Conservation (phyloP, 1,140 invertebrate species). For the Condylostylus longicornis region DNA sequence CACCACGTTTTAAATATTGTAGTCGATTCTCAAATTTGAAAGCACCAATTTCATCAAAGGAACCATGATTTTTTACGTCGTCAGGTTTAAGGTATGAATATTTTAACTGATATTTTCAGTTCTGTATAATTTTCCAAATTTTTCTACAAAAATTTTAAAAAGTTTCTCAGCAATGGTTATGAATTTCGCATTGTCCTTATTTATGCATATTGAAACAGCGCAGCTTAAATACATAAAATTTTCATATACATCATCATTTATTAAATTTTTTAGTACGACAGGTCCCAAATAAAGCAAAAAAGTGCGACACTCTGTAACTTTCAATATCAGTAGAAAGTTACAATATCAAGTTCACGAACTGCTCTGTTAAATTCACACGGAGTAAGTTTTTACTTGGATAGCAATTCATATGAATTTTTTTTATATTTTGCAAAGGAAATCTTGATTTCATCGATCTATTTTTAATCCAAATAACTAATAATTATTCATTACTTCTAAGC, state of each 20-base stretch:
- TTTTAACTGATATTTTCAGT: constrained; percentile 17
- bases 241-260: constrained; percentile 23
- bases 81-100: constrained; percentile 28
- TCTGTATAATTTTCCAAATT: constrained; percentile 15
- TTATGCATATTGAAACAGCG: constrained; percentile 21
- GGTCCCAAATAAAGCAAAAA: constrained; percentile 34
- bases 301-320: constrained; percentile 35
- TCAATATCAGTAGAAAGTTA: constrained; percentile 25
- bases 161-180: constrained; percentile 9
- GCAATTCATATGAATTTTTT: neutral
- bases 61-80: constrained; percentile 30
- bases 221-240: constrained; percentile 31
- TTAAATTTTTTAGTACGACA: constrained; percentile 21
- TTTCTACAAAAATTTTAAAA: constrained; percentile 13
- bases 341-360: neutral
- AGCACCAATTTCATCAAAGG: constrained; percentile 27
- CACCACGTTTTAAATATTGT: constrained; percentile 27
- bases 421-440: neutral
- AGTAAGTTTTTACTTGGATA: neutral
- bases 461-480: neutral
- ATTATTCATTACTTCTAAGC: constrained; percentile 15
- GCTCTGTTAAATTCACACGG: neutral
- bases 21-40: constrained; percentile 35
- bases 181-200: constrained; percentile 5
- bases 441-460: neutral